Percentiles rank a stretch among this genome's conserved stretches.
Conservation (phyloP, 2,113 vertebrate genomes). For the Corythaixoides concolor region DNA sequence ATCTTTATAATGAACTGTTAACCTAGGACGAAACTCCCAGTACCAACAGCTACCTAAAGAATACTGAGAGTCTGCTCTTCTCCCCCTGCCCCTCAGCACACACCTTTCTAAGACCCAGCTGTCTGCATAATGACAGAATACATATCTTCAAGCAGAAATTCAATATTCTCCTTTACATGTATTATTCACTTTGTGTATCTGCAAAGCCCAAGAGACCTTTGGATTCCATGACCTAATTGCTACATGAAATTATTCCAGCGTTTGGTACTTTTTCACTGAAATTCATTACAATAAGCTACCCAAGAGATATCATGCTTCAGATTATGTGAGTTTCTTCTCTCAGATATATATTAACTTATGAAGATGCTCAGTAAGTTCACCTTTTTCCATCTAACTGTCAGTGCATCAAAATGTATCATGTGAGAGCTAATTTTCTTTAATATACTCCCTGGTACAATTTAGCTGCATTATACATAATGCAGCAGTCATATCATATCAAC, state of each 20-base stretch:
- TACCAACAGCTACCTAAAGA: neutral
- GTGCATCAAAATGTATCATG: neutral
- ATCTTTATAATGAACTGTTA: neutral
- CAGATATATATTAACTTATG: neutral
- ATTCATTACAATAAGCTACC: conserved; percentile 21
- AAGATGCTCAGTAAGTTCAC: neutral
- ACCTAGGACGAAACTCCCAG: neutral
- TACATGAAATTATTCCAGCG: neutral
- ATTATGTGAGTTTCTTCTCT: neutral
- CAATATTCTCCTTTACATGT: neutral
- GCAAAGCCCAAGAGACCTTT: neutral
- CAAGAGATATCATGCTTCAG: neutral
- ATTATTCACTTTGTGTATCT: neutral
- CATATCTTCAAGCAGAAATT: neutral
- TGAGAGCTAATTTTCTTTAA: conserved; percentile 41
- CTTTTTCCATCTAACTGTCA: neutral
- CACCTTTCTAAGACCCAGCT: neutral
- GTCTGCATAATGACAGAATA: neutral
- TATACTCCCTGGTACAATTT: conserved; percentile 28
- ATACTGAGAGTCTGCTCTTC: neutral
- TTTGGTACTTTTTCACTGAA: conserved; percentile 6
- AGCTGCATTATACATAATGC: conserved; percentile 36
- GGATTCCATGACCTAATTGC: conserved; percentile 28
- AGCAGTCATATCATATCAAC: conserved; percentile 1
- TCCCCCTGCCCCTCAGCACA: neutral